These are phyloP conservation scores for Plutomurus gul DNA, from an alignment of 1,140 invertebrate species.

Conservation along the genomic window DNA sequence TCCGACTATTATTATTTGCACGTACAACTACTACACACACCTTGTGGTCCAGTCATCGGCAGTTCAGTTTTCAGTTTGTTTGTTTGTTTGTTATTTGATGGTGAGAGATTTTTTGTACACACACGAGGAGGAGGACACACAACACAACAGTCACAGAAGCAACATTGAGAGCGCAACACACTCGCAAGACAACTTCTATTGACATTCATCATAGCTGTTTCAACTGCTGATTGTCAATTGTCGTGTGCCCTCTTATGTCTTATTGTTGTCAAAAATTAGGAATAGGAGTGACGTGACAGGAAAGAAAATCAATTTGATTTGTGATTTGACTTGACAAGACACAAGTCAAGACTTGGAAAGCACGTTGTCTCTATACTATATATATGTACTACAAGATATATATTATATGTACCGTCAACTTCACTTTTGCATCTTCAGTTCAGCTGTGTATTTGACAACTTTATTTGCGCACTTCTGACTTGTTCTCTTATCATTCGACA, in stretches of 20 bases:
- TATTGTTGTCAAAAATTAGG: slow-evolving; percentile 29
- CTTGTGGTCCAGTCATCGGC: not conserved
- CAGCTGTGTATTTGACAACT: slow-evolving; percentile 26
- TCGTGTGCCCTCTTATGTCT: slow-evolving; percentile 21
- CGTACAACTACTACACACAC: not conserved
- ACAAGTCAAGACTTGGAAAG: not conserved
- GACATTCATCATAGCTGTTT: slow-evolving; percentile 17
- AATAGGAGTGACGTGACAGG: slow-evolving; percentile 28
- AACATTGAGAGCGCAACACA: too few species aligned
- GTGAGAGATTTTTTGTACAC: not conserved
- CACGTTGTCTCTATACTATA: not conserved
- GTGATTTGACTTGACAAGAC: slow-evolving; percentile 26
- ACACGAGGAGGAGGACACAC: not conserved
- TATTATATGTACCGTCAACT: not conserved
- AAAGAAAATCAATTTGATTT: slow-evolving; percentile 30
- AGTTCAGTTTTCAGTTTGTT: not conserved
- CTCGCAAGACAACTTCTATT: too few species aligned
- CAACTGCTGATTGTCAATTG: not conserved
- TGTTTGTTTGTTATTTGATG: not conserved
- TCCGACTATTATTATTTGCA: not conserved
- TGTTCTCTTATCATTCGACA: not conserved
- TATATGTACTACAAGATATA: not conserved
- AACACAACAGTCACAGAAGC: not conserved
- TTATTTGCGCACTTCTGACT: slow-evolving; percentile 26
- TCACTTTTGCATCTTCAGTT: not conserved